Evolutionary conservation across 2,113 vertebrate genomes (phyloP).

Genomic region (Leucopsar rothschildi): DNA sequence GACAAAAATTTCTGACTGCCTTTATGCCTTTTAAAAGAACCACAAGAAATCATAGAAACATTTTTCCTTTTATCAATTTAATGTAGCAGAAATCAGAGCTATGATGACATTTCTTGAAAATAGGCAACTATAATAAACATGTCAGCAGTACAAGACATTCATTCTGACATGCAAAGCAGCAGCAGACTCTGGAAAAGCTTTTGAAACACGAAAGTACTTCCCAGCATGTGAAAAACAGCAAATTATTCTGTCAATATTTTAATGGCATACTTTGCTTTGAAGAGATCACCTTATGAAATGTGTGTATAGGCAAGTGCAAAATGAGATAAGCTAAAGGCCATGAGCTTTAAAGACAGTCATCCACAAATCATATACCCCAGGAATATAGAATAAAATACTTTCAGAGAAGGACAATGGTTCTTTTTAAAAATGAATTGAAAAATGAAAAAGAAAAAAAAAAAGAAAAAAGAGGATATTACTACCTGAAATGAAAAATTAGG

Average conservation of each 20-base stretch:
- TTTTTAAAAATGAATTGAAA: constrained; percentile 9
- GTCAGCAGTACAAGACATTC: constrained; percentile 1
- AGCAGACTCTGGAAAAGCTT: constrained; percentile 3
- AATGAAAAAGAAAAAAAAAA: not conserved
- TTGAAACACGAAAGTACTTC: not conserved
- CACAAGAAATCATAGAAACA: constrained; percentile 9
- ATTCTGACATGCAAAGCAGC: constrained; percentile 56
- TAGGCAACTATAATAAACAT: constrained; percentile 20
- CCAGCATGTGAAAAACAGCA: constrained; percentile 37
- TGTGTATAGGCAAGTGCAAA: not conserved
- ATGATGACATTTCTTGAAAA: constrained; percentile 49
- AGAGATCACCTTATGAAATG: constrained; percentile 28
- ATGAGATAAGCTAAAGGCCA: constrained; percentile 13
- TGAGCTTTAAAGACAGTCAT: not conserved
- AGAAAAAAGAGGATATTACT: not conserved
- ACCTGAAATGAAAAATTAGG: constrained; percentile 7
- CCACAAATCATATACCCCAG: not conserved
- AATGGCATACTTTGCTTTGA: constrained; percentile 12
- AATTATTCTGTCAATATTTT: constrained; percentile 58
- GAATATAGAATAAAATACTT: constrained; percentile 16
- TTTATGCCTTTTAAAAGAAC: not conserved
- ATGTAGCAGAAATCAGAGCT: constrained; percentile 19
- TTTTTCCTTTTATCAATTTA: constrained; percentile 17
- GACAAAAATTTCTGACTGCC: not conserved
- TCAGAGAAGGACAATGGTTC: not conserved